A percentile compares a stretch with the other conserved stretches of the same genome.
These are phyloP conservation scores for Megaceryle alcyon DNA, from an alignment of 2,797 vertebrate species.

Conservation along the genomic window DNA sequence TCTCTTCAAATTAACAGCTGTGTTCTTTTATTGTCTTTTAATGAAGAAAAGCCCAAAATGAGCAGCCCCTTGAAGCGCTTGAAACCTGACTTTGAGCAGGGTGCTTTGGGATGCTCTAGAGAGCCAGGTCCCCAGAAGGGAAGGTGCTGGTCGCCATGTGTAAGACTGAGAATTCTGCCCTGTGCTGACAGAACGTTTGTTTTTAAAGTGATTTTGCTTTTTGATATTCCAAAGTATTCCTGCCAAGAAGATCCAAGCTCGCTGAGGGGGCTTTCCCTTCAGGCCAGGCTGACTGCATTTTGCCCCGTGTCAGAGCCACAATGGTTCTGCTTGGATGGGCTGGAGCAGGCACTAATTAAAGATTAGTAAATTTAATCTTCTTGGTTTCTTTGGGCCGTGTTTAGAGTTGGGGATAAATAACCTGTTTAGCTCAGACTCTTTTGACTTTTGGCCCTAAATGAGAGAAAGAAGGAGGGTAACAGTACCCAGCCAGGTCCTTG, in stretches of 20 bases:
- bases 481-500: not conserved
- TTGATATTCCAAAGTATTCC: not conserved
- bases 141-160: accelerated
- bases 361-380: not conserved
- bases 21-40: accelerated
- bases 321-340: accelerated
- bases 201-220: not conserved
- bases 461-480: not conserved
- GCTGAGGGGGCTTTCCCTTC: not conserved
- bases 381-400: not conserved
- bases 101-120: accelerated
- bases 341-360: not conserved
- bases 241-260: not conserved
- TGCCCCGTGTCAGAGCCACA: not conserved
- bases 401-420: not conserved
- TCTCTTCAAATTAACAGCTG: not conserved
- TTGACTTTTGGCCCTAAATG: not conserved
- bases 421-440: not conserved
- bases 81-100: not conserved
- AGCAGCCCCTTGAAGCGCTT: not conserved
- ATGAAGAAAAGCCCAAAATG: not conserved
- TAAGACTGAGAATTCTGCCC: too few relatives aligned
- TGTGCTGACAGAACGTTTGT: not conserved
- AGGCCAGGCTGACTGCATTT: not conserved
- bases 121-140: not conserved